A percentile compares a stretch with the other conserved stretches of the same genome.
phyloP scores from a whole-genome alignment of 1,140 invertebrate species.

The Schlechtendalia chinensis region DNA sequence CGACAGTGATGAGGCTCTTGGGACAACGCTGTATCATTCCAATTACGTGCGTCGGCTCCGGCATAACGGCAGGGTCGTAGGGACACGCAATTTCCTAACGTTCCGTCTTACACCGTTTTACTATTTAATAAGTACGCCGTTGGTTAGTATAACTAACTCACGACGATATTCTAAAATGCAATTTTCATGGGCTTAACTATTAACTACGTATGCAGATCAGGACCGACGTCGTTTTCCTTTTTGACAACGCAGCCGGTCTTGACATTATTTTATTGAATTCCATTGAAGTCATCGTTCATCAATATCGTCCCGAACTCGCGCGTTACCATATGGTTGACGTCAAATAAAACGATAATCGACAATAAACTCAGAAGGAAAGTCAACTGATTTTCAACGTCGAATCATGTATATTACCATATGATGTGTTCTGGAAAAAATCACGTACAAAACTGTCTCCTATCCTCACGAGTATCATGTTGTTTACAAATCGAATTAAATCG shows the following conservation, averaged over 20 bases:
- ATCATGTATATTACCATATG: too few species aligned
- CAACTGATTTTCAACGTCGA: too few species aligned
- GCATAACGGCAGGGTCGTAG: too few species aligned
- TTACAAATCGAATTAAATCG: too few species aligned
- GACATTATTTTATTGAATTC: background rate
- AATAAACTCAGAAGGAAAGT: too few species aligned
- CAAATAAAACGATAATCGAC: too few species aligned
- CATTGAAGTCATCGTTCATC: too few species aligned
- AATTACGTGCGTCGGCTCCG: background rate
- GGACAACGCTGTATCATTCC: background rate
- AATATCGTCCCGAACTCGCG: too few species aligned
- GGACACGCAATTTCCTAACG: background rate
- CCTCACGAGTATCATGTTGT: too few species aligned
- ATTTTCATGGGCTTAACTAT: background rate
- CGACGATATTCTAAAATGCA: background rate
- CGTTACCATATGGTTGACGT: too few species aligned
- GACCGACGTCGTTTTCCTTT: background rate
- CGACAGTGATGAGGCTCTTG: constrained; percentile 6
- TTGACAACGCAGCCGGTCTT: background rate
- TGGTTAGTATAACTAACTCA: background rate
- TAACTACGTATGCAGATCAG: background rate
- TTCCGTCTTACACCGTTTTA: background rate
- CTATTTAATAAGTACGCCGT: background rate
- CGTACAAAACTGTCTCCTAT: too few species aligned
- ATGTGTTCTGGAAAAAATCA: too few species aligned